Conservation (phyloP, 2,888 invertebrate species). For the Hypomecis punctinalis region DNA sequence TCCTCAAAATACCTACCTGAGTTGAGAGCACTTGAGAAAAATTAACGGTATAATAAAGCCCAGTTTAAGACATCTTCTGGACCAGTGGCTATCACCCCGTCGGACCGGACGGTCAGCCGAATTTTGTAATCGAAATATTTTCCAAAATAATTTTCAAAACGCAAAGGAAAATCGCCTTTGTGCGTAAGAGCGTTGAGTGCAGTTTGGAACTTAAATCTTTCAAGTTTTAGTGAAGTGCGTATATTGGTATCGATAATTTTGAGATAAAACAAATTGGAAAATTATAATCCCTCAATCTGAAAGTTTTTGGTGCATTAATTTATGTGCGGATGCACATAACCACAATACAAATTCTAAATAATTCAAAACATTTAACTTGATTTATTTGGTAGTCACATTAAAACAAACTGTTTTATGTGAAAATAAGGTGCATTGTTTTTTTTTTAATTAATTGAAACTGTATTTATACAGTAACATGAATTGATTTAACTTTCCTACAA, state of each 20-base stretch:
- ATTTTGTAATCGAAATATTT: conserved; percentile 4
- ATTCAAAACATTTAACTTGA: no score
- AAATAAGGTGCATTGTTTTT: no score
- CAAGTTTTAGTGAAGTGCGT: conserved; percentile 26
- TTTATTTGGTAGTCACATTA: no score
- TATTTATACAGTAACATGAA: no score
- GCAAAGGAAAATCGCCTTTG: conserved; percentile 14
- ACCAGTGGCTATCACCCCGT: conserved; percentile 23
- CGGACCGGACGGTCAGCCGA: conserved; percentile 41
- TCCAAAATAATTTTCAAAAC: conserved; percentile 17
- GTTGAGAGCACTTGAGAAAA: conserved; percentile 22
- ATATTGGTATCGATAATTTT: conserved; percentile 5
- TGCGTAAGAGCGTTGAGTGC: neutral
- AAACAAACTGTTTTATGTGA: no score
- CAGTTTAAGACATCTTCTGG: conserved; percentile 32
- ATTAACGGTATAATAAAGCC: conserved; percentile 8
- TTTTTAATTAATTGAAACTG: no score
- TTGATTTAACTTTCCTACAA: neutral
- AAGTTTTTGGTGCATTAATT: no score
- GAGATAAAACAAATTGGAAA: neutral
- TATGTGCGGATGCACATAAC: no score
- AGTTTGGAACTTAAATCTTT: neutral
- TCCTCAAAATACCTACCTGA: conserved; percentile 17
- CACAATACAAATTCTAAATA: no score
- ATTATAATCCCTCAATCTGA: neutral